phyloP scores from a whole-genome alignment of 2,888 invertebrate species.

The Fragum fragum region DNA sequence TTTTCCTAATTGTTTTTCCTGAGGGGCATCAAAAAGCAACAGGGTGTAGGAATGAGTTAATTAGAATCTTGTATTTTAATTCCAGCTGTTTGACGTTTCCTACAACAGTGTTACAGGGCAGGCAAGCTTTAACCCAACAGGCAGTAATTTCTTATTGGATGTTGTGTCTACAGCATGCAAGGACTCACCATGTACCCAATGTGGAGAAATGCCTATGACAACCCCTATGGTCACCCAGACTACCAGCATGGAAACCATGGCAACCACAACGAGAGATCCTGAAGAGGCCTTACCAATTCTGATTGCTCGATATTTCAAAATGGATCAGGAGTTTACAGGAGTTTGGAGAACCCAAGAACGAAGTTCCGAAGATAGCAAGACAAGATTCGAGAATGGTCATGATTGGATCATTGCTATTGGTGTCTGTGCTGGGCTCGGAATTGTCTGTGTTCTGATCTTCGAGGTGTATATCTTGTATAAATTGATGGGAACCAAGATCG shows the following conservation, averaged over 20 bases:
- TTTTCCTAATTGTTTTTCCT: too few species aligned
- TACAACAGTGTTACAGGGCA: background rate
- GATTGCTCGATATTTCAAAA: slow-evolving; percentile 63
- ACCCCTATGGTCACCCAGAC: slow-evolving; percentile 37
- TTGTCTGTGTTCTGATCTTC: slow-evolving; percentile 94
- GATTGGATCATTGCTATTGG: slow-evolving; percentile 96
- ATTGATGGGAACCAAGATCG: slow-evolving; percentile 90
- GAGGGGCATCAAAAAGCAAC: too few species aligned
- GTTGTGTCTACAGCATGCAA: slow-evolving; percentile 48
- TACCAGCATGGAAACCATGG: slow-evolving; percentile 30
- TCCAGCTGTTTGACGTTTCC: background rate
- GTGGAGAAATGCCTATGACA: slow-evolving; percentile 65
- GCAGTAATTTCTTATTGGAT: background rate
- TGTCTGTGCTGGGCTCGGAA: slow-evolving; percentile 93
- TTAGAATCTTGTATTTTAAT: background rate
- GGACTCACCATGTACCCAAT: slow-evolving; percentile 68
- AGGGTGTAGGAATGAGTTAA: too few species aligned
- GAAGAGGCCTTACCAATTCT: slow-evolving; percentile 45
- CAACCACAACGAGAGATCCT: slow-evolving; percentile 56
- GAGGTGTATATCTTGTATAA: slow-evolving; percentile 95
- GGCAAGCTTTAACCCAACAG: background rate
- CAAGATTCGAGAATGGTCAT: slow-evolving; percentile 76
- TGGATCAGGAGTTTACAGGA: slow-evolving; percentile 76
- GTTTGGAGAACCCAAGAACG: slow-evolving; percentile 60
- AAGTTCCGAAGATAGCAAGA: slow-evolving; percentile 44